Percentiles rank a stretch among this genome's conserved stretches.
Evolutionary conservation across 2,113 vertebrate species (phyloP).

Genomic region (Erythrocercus mccallii): DNA sequence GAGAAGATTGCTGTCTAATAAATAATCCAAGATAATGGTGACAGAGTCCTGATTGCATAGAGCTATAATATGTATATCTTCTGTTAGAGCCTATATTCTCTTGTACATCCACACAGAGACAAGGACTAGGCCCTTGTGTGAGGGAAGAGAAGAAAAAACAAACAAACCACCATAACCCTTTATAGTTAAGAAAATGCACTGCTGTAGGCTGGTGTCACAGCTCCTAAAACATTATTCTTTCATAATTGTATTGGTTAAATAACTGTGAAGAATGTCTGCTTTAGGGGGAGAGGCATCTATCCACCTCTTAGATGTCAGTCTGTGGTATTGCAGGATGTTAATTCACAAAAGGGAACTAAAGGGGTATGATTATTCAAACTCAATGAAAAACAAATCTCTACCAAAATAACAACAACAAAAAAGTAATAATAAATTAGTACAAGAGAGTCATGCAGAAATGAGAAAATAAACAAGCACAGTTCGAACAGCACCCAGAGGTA

Average conservation of each 20-base stretch:
- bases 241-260: constrained; percentile 17
- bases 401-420: background rate
- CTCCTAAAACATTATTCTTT: background rate
- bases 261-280: background rate
- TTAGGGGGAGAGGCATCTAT: background rate
- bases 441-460: background rate
- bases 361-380: background rate
- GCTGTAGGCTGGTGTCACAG: background rate
- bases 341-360: background rate
- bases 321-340: background rate
- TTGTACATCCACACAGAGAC: background rate
- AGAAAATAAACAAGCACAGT: background rate
- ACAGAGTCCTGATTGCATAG: background rate
- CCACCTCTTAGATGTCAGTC: background rate
- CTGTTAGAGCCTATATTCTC: background rate
- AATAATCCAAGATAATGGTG: background rate
- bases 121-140: background rate
- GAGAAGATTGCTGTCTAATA: background rate
- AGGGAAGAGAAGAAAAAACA: background rate
- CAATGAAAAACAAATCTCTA: background rate
- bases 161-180: background rate
- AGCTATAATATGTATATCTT: background rate
- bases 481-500: background rate
- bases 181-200: background rate
- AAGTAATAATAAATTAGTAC: background rate